Evolutionary conservation across 2,888 invertebrate genomes (phyloP), one percentile per base, ranked within the genome.

Genomic region (Craniophora ligustri): DNA sequence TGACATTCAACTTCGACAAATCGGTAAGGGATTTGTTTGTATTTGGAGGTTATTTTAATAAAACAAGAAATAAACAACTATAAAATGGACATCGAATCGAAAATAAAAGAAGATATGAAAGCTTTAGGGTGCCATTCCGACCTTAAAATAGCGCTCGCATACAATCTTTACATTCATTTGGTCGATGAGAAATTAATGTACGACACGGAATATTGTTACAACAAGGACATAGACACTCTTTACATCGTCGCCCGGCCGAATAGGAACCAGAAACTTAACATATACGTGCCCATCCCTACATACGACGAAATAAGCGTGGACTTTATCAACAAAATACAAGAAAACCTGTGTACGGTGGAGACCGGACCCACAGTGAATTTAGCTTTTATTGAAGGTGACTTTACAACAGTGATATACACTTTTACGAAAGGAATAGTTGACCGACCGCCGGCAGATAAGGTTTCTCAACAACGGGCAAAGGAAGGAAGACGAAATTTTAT

Each of bases 181-280:
- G 85, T 92, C 0, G 94, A 94, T 60, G 86, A 90, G 39, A 91
- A 91, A 75, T 76, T 89, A 1, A 93, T 93, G 93, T 90, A 92
- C 65, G 93, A 94, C 49, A 90, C 91, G 0, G 91, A 92, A 72
- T 93, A 93, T 60, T 90, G 88, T 34, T 94, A 86, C 61, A 92
- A 93, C 55, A 89, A 82, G 49, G 92, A 93, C 36, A 82, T 93
- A 34, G 87, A 91, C 41, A 86, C 87, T 0, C 69, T 93, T 1
- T 94, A 93, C 58, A 81, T 94, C 3, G 88, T 92, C 1, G 94
- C 92, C 0, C 81, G 88, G 35, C 86, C 90, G 0, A 84, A 79
- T 38, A 91, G 86, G 62, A 81, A 83, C 15, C 86, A 86, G 4
- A 91, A 88, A 72, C 74, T 88, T 14, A 92, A 93, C 58, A 92